Evolutionary conservation across 2,113 vertebrate species (phyloP).

Genomic region (Paracanthobrama guichenoti): DNA sequence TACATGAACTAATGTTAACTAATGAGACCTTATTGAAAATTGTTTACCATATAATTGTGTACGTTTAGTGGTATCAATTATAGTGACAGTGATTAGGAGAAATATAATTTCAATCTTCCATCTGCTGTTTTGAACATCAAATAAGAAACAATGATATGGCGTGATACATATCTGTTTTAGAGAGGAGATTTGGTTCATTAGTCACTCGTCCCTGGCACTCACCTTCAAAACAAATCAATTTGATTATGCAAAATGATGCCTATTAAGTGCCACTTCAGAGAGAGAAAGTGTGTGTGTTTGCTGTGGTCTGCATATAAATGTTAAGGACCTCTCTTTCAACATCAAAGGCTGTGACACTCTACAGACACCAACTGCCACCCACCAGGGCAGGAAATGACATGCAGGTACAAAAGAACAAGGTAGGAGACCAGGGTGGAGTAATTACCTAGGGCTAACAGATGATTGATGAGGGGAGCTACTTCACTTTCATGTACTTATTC

Average conservation of each 20-base stretch:
- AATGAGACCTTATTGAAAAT: too few relatives aligned
- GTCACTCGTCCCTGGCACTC: conserved; percentile 43
- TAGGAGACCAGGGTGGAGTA: conserved; percentile 37
- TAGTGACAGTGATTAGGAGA: background rate
- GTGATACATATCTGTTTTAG: conserved; percentile 20
- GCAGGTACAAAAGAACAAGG: conserved; percentile 11
- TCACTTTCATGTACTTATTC: background rate
- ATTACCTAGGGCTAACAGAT: conserved; percentile 57
- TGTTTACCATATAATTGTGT: too few relatives aligned
- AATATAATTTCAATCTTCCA: background rate
- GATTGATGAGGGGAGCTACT: conserved; percentile 45
- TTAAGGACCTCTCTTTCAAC: conserved; percentile 52
- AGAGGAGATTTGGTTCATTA: conserved; percentile 33
- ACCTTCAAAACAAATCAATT: conserved; percentile 59
- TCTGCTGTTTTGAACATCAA: conserved; percentile 9
- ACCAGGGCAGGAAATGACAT: conserved; percentile 48
- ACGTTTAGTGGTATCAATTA: background rate
- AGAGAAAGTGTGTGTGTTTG: conserved; percentile 36
- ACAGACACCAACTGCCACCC: conserved; percentile 38
- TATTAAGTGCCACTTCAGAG: conserved; percentile 11
- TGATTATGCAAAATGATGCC: conserved; percentile 58
- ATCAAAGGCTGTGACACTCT: conserved; percentile 44
- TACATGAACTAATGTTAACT: too few relatives aligned
- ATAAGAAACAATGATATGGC: background rate
- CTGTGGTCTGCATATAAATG: conserved; percentile 53